phyloP scores from a whole-genome alignment of 1,140 invertebrate genomes.

The Listronotus bonariensis region DNA sequence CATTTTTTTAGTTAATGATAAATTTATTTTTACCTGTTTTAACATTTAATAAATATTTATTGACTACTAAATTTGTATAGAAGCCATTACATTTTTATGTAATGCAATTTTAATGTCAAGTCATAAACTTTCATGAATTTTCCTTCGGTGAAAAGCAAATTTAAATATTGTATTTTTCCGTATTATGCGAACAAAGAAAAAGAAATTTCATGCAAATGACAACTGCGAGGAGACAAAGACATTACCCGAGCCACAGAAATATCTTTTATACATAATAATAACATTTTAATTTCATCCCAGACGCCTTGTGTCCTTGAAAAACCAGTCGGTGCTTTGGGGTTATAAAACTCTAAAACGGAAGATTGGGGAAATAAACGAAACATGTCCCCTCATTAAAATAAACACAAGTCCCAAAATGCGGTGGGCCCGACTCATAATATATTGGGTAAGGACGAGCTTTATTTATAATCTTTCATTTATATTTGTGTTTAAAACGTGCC shows the following conservation, averaged over 20 bases:
- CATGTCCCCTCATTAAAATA: constrained; percentile 48
- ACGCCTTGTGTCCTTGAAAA: constrained; percentile 35
- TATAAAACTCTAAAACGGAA: constrained; percentile 40
- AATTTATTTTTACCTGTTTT: too few species aligned
- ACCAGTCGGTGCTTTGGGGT: constrained; percentile 37
- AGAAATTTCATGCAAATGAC: constrained; percentile 13
- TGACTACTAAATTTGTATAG: too few species aligned
- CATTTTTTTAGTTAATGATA: too few species aligned
- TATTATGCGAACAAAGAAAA: constrained; percentile 11
- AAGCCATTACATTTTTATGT: too few species aligned
- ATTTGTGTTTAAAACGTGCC: constrained; percentile 39
- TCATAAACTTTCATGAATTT: background rate
- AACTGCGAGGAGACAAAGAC: constrained; percentile 18
- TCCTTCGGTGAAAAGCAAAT: constrained; percentile 9
- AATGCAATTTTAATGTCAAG: too few species aligned
- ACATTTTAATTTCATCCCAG: constrained; percentile 34
- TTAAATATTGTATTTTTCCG: constrained; percentile 15
- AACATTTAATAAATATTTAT: too few species aligned
- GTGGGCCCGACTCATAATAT: constrained; percentile 39
- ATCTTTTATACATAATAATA: constrained; percentile 33
- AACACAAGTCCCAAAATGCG: constrained; percentile 38
- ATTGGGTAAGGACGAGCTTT: constrained; percentile 44
- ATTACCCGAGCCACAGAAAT: constrained; percentile 14
- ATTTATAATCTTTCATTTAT: constrained; percentile 46
- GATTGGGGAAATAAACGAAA: constrained; percentile 46